Evolutionary conservation across 2,888 invertebrate genomes (phyloP).

Genomic region (Sesia bembeciformis): DNA sequence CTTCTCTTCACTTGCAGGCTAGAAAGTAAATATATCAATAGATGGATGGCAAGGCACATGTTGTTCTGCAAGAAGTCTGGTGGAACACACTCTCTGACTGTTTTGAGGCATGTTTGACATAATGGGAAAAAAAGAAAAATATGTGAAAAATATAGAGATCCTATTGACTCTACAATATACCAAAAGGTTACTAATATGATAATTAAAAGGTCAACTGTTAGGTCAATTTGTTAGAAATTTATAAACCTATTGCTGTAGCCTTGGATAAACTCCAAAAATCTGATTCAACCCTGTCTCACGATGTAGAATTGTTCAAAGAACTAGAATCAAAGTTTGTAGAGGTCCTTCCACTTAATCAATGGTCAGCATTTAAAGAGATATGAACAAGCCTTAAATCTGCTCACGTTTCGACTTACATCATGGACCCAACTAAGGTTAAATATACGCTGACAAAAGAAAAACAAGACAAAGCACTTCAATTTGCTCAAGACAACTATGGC

Average conservation of each 20-base stretch:
- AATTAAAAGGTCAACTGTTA: neutral
- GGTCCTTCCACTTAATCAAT: neutral
- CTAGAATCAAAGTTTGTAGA: no score
- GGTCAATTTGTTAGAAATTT: neutral
- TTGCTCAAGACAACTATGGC: no score
- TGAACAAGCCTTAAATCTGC: neutral
- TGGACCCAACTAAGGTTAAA: neutral
- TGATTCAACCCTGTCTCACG: neutral
- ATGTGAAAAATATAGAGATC: neutral
- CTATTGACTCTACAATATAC: neutral
- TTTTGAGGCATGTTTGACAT: neutral
- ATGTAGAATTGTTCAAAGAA: no score
- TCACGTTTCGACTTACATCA: neutral
- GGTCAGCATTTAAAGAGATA: neutral
- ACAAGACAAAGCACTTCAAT: no score
- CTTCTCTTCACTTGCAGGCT: neutral
- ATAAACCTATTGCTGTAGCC: neutral
- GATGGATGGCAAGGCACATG: constrained; percentile 5
- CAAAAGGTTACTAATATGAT: neutral
- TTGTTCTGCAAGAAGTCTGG: constrained; percentile 8
- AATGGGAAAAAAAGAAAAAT: neutral
- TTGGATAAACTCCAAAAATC: neutral
- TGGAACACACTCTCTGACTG: no score
- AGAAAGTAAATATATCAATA: neutral
- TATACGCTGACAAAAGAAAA: neutral